A percentile compares a stretch with the other conserved stretches of the same genome.
These are phyloP conservation scores for Parauchenoglanis ngamensis DNA, from an alignment of 2,797 vertebrate genomes.

Conservation along the genomic window DNA sequence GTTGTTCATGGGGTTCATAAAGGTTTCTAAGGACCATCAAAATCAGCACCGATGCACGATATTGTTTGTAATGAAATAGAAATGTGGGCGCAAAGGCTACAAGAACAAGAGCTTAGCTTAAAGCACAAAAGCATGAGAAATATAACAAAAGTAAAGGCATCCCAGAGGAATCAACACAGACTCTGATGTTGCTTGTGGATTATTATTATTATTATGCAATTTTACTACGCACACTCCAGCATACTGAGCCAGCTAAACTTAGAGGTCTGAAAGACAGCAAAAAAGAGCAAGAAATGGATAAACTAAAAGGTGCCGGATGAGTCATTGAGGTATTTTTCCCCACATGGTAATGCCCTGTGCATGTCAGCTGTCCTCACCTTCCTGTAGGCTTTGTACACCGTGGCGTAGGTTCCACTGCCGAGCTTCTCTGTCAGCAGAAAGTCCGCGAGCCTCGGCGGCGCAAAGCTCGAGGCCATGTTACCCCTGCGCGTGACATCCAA, in stretches of 20 bases:
- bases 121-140: constrained; percentile 16
- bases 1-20: neutral
- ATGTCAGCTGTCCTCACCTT: constrained; percentile 68
- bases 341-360: neutral
- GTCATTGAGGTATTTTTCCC: constrained; percentile 58
- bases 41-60: neutral
- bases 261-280: constrained; percentile 53
- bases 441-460: constrained; percentile 84
- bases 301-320: constrained; percentile 56
- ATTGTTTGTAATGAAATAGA: neutral
- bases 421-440: constrained; percentile 92
- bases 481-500: constrained; percentile 33
- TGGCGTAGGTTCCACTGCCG: constrained; percentile 91
- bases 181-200: neutral
- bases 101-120: constrained; percentile 22
- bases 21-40: neutral
- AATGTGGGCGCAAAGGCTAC: neutral
- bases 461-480: constrained; percentile 82
- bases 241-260: constrained; percentile 43
- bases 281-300: constrained; percentile 70
- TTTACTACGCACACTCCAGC: neutral
- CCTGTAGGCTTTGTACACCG: constrained; percentile 93
- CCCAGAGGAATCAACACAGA: neutral
- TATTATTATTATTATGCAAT: neutral
- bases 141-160: constrained; percentile 43